Percentiles rank a stretch among this genome's conserved stretches.
phyloP scores from a whole-genome alignment of 2,113 vertebrate genomes.

The Todiramphus saurophagus region DNA sequence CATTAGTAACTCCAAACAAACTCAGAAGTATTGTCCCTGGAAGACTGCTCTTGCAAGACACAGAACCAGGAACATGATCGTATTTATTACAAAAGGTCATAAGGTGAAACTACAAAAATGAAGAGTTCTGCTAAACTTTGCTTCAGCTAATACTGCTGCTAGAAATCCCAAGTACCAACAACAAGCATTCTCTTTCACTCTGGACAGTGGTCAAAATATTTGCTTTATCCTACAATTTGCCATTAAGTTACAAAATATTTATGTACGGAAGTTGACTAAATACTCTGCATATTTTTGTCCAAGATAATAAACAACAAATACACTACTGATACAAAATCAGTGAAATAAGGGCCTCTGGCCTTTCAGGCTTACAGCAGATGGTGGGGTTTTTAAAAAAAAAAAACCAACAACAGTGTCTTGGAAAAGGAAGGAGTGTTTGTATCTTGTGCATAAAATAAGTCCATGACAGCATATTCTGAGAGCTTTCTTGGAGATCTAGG shows the following conservation, averaged over 20 bases:
- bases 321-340: background rate
- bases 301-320: background rate
- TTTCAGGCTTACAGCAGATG: background rate
- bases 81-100: constrained; percentile 65
- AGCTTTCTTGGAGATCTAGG: background rate
- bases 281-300: background rate
- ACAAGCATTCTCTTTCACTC: constrained; percentile 18
- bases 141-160: background rate
- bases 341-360: background rate
- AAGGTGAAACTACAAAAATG: constrained; percentile 39
- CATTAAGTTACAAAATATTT: constrained; percentile 59
- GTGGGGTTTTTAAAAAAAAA: background rate
- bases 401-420: too few species aligned
- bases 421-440: background rate
- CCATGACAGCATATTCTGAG: background rate
- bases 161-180: constrained; percentile 34
- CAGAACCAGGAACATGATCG: constrained; percentile 48
- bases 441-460: background rate
- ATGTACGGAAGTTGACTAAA: background rate
- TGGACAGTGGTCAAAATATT: constrained; percentile 36
- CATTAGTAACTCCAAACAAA: constrained; percentile 63
- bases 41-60: constrained; percentile 65
- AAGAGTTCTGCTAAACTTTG: constrained; percentile 43
- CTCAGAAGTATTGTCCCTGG: constrained; percentile 46
- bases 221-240: constrained; percentile 17